phyloP scores from a whole-genome alignment of 53 echinoderm and acorn worm species.

The Hippasteria phrygiana region DNA sequence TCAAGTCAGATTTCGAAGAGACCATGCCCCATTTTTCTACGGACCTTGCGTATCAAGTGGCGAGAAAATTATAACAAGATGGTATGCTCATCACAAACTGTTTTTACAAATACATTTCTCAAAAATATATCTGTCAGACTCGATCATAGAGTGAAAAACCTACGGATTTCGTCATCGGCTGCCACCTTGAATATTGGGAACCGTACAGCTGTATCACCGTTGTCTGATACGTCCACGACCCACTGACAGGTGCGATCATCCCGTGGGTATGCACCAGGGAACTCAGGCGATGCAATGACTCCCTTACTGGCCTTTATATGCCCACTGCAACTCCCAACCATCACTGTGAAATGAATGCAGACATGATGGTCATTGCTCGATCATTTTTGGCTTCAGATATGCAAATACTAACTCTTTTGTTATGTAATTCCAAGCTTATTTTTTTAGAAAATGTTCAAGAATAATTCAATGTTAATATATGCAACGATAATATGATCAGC shows the following conservation, averaged over 20 bases:
- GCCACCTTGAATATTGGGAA: slow-evolving; percentile 68
- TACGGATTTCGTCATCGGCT: slow-evolving; percentile 16
- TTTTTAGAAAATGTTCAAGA: too few relatives aligned
- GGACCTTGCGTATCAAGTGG: too few relatives aligned
- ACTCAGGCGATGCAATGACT: slow-evolving; percentile 70
- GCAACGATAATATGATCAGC: too few relatives aligned
- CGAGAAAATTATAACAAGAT: too few relatives aligned
- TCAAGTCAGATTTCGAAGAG: too few relatives aligned
- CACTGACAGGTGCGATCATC: slow-evolving; percentile 70
- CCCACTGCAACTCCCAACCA: slow-evolving; percentile 70
- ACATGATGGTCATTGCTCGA: neutral
- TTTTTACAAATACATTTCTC: too few relatives aligned
- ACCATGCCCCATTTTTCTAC: too few relatives aligned
- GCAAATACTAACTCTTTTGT: too few relatives aligned
- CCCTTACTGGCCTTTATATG: slow-evolving; percentile 53
- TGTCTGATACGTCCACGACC: slow-evolving; percentile 68
- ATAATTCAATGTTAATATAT: too few relatives aligned
- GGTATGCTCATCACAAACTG: too few relatives aligned
- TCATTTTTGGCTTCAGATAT: neutral
- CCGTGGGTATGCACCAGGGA: slow-evolving; percentile 67
- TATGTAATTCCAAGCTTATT: too few relatives aligned
- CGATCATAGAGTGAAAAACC: neutral
- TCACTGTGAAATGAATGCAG: slow-evolving; percentile 31
- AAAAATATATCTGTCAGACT: neutral
- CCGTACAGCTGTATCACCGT: slow-evolving; percentile 68